Conservation (phyloP, 1,140 invertebrate genomes). For the Drosophila takahashii region DNA sequence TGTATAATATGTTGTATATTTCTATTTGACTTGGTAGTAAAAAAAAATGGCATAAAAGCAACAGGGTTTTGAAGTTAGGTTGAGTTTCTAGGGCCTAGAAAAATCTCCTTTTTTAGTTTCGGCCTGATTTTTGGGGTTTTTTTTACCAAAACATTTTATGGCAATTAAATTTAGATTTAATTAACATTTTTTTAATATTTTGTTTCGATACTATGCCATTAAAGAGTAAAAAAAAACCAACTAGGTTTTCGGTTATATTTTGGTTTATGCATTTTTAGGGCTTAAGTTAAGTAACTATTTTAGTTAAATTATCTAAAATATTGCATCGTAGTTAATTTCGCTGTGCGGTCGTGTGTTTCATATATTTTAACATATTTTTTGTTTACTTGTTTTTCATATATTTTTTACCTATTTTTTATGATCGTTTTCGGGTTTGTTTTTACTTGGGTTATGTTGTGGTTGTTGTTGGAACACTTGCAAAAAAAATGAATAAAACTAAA, state of each 20-base stretch:
- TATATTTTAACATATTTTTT: not conserved
- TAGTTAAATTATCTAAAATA: too few species aligned
- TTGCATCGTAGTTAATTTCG: too few species aligned
- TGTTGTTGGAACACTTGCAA: constrained; percentile 9
- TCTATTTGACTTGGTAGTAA: not conserved
- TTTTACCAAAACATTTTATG: too few species aligned
- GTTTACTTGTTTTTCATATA: not conserved
- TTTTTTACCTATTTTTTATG: constrained; percentile 5
- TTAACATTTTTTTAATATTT: too few species aligned
- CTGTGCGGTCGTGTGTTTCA: constrained; percentile 4
- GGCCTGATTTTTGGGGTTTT: not conserved
- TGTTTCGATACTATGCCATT: not conserved
- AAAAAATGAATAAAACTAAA: constrained; percentile 9
- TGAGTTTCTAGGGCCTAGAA: not conserved
- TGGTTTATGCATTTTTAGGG: not conserved
- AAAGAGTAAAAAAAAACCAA: too few species aligned
- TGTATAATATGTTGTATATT: not conserved
- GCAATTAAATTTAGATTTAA: too few species aligned
- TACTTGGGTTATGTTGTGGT: constrained; percentile 8
- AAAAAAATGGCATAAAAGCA: not conserved
- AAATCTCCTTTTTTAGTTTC: not conserved
- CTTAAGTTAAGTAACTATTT: too few species aligned
- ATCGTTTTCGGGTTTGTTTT: not conserved
- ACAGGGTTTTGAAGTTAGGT: not conserved
- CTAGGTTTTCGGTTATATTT: too few species aligned